Percentiles rank a stretch among this genome's conserved stretches.
Evolutionary conservation across 2,888 invertebrate genomes (phyloP).

Genomic region (Apotomis capreana): DNA sequence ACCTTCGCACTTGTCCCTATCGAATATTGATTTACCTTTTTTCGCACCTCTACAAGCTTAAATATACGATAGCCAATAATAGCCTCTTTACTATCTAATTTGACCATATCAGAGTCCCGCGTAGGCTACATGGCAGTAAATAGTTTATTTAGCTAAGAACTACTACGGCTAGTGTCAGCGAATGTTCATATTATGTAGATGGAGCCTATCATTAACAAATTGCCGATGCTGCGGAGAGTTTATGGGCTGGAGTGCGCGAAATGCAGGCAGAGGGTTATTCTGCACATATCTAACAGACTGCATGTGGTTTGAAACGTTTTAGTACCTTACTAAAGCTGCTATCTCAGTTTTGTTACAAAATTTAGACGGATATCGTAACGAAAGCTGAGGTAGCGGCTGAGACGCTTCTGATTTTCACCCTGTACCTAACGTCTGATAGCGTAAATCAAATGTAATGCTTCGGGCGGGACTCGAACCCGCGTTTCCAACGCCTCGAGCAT

Average conservation of each 20-base stretch:
- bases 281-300: slow-evolving; percentile 28
- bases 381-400: no score
- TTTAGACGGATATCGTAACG: no score
- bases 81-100: slow-evolving; percentile 27
- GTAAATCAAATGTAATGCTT: no score
- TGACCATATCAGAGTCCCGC: slow-evolving; percentile 14
- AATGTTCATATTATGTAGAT: slow-evolving; percentile 67
- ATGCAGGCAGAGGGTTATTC: slow-evolving; percentile 48
- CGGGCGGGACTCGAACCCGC: no score
- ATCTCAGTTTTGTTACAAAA: no score
- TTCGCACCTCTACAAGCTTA: no score
- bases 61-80: neutral
- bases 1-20: no score
- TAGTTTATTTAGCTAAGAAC: slow-evolving; percentile 37
- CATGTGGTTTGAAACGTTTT: neutral
- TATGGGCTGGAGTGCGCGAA: slow-evolving; percentile 50
- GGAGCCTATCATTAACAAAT: slow-evolving; percentile 74
- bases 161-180: slow-evolving; percentile 50
- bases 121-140: slow-evolving; percentile 20
- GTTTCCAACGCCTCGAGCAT: no score
- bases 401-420: no score
- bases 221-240: slow-evolving; percentile 62
- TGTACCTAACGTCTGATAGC: no score
- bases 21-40: no score
- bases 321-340: neutral